phyloP scores from a whole-genome alignment of 2,797 vertebrate species.

The Gallinago nigripennis region DNA sequence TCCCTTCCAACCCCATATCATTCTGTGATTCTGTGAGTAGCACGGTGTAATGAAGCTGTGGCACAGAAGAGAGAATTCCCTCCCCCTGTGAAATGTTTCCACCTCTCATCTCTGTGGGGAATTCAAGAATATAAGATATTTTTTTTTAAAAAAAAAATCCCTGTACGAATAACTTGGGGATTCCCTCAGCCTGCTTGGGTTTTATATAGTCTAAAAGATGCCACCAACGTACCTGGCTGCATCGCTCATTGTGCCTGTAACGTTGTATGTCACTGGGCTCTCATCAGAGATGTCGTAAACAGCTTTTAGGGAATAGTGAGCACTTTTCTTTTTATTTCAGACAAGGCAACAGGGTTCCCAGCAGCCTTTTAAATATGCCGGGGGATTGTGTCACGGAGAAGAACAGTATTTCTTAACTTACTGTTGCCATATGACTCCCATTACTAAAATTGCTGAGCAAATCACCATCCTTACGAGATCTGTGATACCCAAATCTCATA shows the following conservation, averaged over 20 bases:
- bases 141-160: background rate
- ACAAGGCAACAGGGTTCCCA: background rate
- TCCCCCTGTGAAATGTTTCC: fast-evolving
- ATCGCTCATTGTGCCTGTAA: background rate
- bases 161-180: background rate
- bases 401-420: background rate
- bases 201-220: background rate
- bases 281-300: background rate
- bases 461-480: background rate
- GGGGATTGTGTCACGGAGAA: background rate
- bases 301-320: background rate
- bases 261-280: fast-evolving
- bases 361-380: background rate
- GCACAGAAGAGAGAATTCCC: background rate
- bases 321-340: background rate
- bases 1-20: too few species aligned
- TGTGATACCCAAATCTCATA: background rate
- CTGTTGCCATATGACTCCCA: background rate
- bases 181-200: background rate
- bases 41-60: background rate
- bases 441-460: background rate
- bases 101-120: background rate
- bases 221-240: background rate
- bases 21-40: background rate
- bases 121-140: background rate